Evolutionary conservation across 1,140 invertebrate genomes (phyloP), one percentile per base, ranked within the genome.

Genomic region (Sminthurinus signatus): DNA sequence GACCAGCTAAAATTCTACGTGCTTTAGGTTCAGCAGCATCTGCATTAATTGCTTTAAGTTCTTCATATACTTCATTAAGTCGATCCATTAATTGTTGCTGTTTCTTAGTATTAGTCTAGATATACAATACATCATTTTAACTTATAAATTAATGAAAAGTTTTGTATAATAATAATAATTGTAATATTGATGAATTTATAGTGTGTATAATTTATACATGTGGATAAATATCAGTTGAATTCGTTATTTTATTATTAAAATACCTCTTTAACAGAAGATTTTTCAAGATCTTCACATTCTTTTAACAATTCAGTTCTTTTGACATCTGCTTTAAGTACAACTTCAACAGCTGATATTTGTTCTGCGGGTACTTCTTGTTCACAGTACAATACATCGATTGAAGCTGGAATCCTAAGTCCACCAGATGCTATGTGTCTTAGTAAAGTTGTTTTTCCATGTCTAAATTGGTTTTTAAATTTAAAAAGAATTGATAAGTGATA

Each of bases 321-420:
- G 15, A 87, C 86, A 79, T 98, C 95, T 0, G 94, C 89, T 67
- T 91, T 93, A 0, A 99, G 76, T 5, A 99, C 89, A 14, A 91
- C 88, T 72, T 96, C 86, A 14, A 98, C 92, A 42, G 96, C 93
- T 8, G 89, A 85, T 5, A 86, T 88, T 66, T 93, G 86, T 77
- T 97, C 94, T 15, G 94, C 93, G 0, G 91, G 84, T 29, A 98
- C 95, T 81, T 98, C 96, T 82, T 99, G 97, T 80, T 99, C 97
- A 77, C 97, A 99, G 70, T 97, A 88, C 51, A 99, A 79, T 64
- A 99, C 90, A 80, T 99, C 97, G 70, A 99, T 99, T 71, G 89
- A 92, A 0, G 91, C 87, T 1, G 97, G 97, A 74, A 99, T 94
- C 58, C 87, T 86, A 70, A 99, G 88, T 4, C 86, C 86, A 73